A percentile compares a stretch with the other conserved stretches of the same genome.
These are phyloP conservation scores for Aptenodytes patagonicus DNA, from an alignment of 2,113 vertebrate genomes.

Conservation along the genomic window DNA sequence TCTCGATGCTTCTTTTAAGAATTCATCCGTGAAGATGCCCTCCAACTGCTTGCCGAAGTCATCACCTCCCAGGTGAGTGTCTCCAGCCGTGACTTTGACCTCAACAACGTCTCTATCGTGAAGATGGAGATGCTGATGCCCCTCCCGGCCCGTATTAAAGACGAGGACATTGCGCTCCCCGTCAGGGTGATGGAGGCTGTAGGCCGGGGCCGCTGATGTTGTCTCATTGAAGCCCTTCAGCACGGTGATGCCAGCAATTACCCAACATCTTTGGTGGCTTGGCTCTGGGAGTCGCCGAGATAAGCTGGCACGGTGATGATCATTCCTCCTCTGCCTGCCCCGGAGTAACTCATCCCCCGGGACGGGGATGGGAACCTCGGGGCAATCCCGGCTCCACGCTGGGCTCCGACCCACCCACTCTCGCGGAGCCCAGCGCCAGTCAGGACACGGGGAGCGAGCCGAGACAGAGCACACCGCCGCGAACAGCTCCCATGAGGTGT, in stretches of 20 bases:
- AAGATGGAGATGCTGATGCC: neutral
- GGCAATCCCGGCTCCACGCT: fast-evolving
- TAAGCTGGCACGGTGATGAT: neutral
- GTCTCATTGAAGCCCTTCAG: slow-evolving; percentile 46
- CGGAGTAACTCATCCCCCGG: neutral
- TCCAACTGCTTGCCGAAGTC: neutral
- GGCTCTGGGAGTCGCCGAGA: neutral
- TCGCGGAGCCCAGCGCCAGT: neutral
- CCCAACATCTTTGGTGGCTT: neutral
- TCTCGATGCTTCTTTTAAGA: neutral
- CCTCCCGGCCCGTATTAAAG: neutral
- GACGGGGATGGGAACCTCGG: neutral
- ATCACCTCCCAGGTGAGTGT: neutral
- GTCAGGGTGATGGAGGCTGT: neutral
- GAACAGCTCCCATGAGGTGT: neutral
- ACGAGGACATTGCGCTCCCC: neutral
- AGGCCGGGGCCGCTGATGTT: neutral
- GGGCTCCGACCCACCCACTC: neutral
- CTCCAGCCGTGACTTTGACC: neutral
- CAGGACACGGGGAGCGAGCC: neutral
- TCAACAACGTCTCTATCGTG: neutral
- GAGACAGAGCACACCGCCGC: neutral
- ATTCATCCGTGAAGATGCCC: neutral
- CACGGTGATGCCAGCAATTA: neutral
- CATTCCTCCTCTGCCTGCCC: neutral